Conservation (phyloP, 1,140 invertebrate species). For the Pollicipes pollicipes region DNA sequence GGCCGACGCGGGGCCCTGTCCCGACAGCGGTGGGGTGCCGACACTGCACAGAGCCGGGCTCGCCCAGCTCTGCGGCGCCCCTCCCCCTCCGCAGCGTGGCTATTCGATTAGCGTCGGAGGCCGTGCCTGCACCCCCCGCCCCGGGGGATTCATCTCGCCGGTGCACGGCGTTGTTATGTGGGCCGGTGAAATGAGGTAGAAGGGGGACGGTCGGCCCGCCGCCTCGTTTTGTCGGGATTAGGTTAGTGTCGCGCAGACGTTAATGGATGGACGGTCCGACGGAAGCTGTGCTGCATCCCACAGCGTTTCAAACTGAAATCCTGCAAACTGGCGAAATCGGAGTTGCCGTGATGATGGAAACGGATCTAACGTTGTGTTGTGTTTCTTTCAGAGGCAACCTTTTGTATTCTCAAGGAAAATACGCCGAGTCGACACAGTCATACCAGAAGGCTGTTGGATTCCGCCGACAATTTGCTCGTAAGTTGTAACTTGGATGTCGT, state of each 20-base stretch:
- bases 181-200: not conserved
- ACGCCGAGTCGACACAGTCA: not conserved
- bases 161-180: not conserved
- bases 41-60: no score
- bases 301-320: no score
- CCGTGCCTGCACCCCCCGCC: no score
- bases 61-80: no score
- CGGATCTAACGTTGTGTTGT: not conserved
- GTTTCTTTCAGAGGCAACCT: not conserved
- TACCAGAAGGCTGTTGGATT: not conserved
- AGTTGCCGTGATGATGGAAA: no score
- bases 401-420: not conserved
- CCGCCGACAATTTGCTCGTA: not conserved
- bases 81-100: not conserved
- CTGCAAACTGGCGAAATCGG: no score
- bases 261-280: no score
- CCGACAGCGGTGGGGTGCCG: no score
- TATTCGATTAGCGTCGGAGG: not conserved
- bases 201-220: not conserved
- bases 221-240: not conserved
- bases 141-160: not conserved
- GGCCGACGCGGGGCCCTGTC: no score
- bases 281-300: no score
- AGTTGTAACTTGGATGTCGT: no score
- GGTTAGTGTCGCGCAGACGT: not conserved